Evolutionary conservation across 1,140 invertebrate species (phyloP), one percentile per base, ranked within the genome.

Genomic region (Portunus trituberculatus): DNA sequence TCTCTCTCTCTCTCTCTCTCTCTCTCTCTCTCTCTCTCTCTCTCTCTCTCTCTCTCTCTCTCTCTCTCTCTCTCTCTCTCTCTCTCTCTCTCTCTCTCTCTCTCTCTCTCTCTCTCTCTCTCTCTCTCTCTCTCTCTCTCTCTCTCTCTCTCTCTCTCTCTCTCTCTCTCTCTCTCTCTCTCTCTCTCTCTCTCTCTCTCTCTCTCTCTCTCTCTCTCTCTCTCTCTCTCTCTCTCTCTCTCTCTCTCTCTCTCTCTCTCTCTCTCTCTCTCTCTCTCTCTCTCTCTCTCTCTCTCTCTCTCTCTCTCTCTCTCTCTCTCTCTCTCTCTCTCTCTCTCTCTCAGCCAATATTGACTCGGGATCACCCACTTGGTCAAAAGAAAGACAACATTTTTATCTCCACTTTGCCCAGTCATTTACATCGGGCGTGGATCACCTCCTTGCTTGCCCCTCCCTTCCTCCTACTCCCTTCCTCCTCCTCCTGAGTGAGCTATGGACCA

Each of bases 1-100:
- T 76, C 67, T 76, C 67, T 76, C 67, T 76, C 67, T 76, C 67
- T 76, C 67, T 76, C 67, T 76, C 67, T 76, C 67, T 76, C 67
- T 76, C 67, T 76, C 67, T 76, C 67, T 76, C 67, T 76, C 67
- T 76, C 67, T 76, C 67, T 76, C 67, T 76, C 67, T 76, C 67
- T 76, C 67, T 76, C 67, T 76, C 67, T 76, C 67, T 76, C 67
- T 76, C 67, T 76, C 67, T 76, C 67, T 76, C 67, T 76, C 67
- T 76, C 67, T 76, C 67, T 76, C 67, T 25, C 25, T 76, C 25
- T n/a, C 67, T 76, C 67, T 8, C 20, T 76, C 20, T 25, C 20
- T 76, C 7, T 25, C 20, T 25, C 59, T 14, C 59, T 25, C 7
- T 25, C 59, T 76, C 59, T 25, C 20, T 25, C 59, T 76, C 59